Base-by-base conservation (phyloP, 2,888 invertebrate genomes). In the Caenorhabditis parvicauda region DNA sequence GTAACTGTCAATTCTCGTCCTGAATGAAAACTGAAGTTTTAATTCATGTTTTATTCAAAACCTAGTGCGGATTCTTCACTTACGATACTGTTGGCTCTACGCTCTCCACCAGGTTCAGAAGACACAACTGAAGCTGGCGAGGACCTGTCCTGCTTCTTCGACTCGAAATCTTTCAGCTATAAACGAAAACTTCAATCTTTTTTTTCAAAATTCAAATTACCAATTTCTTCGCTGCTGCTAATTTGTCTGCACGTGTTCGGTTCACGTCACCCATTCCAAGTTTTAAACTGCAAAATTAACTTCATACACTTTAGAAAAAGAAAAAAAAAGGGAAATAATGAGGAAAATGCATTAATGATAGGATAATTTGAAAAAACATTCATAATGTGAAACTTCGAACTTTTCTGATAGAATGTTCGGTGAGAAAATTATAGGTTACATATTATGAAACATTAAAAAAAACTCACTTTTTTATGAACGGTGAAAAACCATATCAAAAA, bases 231-330 rank as follows among this genome's bases (percentile, higher is more conserved):
- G 71, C 71, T 14, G 67, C 63, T 38, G 69, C 68, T 52, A 72
- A 47, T 60, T 69, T 72, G 43, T 72, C 71, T 35, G 69, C 63
- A n/a, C n/a, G n/a, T n/a, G n/a, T n/a, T n/a, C n/a, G n/a, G n/a
- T n/a, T n/a, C n/a, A n/a, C n/a, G n/a, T n/a, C n/a, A n/a, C n/a
- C n/a, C n/a, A n/a, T n/a, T n/a, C n/a, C n/a, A n/a, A n/a, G n/a
- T n/a, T n/a, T n/a, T n/a, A n/a, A n/a, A n/a, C n/a, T n/a, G n/a
- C n/a, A n/a, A n/a, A n/a, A n/a, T n/a, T n/a, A n/a, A n/a, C n/a
- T n/a, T n/a, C n/a, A n/a, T n/a, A n/a, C n/a, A n/a, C n/a, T n/a
- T n/a, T n/a, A n/a, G n/a, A n/a, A n/a, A n/a, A n/a, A n/a, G n/a
- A n/a, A n/a, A n/a, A n/a, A n/a, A n/a, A n/a, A n/a, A n/a, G n/a